Conservation (phyloP, 2,113 vertebrate species). For the Amphilophus citrinellus region DNA sequence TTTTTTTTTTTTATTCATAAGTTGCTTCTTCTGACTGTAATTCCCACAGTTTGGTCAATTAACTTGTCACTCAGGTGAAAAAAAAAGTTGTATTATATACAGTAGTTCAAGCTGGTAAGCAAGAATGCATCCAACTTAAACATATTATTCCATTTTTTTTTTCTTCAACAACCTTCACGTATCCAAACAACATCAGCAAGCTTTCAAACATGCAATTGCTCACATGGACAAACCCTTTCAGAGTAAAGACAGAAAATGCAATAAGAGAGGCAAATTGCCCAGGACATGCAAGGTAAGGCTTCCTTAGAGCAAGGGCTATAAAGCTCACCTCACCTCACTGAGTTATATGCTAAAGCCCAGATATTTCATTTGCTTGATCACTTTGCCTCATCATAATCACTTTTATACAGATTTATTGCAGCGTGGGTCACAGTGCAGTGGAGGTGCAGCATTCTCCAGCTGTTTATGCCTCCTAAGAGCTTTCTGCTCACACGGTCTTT, state of each 20-base stretch:
- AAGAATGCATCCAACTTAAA: constrained; percentile 5
- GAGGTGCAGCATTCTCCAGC: constrained; percentile 75
- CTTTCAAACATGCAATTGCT: constrained; percentile 41
- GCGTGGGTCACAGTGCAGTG: constrained; percentile 72
- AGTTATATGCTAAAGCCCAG: constrained; percentile 74
- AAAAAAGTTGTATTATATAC: neutral
- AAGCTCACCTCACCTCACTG: constrained; percentile 73
- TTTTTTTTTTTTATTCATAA: neutral
- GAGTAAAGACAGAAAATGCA: constrained; percentile 67
- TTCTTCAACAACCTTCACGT: neutral
- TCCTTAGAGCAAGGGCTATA: constrained; percentile 72
- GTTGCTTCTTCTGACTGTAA: constrained; percentile 11
- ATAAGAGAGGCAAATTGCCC: constrained; percentile 74
- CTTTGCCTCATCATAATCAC: constrained; percentile 80
- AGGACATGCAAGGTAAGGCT: constrained; percentile 70
- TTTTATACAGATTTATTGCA: constrained; percentile 78
- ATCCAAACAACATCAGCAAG: constrained; percentile 39
- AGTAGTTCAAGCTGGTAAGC: neutral
- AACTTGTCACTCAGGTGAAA: neutral
- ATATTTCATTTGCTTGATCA: constrained; percentile 85
- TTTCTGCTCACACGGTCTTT: constrained; percentile 76
- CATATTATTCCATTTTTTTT: constrained; percentile 13
- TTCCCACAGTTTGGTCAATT: neutral
- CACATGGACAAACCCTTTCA: constrained; percentile 17
- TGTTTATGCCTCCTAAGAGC: constrained; percentile 79